Conservation (phyloP, 2,113 vertebrate genomes). For the Scomber scombrus region DNA sequence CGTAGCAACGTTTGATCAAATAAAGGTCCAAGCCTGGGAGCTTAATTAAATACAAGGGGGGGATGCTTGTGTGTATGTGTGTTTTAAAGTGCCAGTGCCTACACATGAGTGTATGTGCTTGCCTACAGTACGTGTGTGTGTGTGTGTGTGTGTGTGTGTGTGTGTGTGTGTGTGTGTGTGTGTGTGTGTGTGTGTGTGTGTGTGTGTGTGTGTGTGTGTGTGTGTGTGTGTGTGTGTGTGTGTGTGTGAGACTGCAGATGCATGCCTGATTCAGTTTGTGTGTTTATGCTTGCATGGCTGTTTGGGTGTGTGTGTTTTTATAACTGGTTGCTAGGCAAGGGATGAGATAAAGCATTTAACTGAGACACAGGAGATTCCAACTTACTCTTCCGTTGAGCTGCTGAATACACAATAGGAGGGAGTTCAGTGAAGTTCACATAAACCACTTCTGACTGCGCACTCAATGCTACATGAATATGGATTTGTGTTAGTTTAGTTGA, state of each 20-base stretch:
- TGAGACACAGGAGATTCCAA: conserved; percentile 71
- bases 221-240: conserved; percentile 1
- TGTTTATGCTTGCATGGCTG: conserved; percentile 55
- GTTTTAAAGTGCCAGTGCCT: conserved; percentile 23
- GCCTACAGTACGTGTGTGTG: neutral
- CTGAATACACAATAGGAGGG: conserved; percentile 68
- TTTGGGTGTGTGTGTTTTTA: conserved; percentile 69
- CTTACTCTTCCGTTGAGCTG: conserved; percentile 63
- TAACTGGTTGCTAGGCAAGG: conserved; percentile 75
- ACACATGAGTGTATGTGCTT: conserved; percentile 34
- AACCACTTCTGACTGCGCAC: conserved; percentile 61
- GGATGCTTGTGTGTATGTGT: conserved; percentile 13
- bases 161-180: neutral
- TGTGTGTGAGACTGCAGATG: conserved; percentile 47
- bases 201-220: neutral
- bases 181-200: neutral
- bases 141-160: neutral
- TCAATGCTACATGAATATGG: conserved; percentile 63
- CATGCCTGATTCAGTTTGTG: conserved; percentile 51
- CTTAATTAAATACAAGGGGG: conserved; percentile 60
- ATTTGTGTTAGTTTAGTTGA: conserved; percentile 44
- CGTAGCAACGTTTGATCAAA: conserved; percentile 66
- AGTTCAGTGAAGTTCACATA: conserved; percentile 74
- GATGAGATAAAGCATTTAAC: conserved; percentile 78
- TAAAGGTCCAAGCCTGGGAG: conserved; percentile 60